phyloP scores from a whole-genome alignment of 2,113 vertebrate genomes.

The Morone saxatilis region DNA sequence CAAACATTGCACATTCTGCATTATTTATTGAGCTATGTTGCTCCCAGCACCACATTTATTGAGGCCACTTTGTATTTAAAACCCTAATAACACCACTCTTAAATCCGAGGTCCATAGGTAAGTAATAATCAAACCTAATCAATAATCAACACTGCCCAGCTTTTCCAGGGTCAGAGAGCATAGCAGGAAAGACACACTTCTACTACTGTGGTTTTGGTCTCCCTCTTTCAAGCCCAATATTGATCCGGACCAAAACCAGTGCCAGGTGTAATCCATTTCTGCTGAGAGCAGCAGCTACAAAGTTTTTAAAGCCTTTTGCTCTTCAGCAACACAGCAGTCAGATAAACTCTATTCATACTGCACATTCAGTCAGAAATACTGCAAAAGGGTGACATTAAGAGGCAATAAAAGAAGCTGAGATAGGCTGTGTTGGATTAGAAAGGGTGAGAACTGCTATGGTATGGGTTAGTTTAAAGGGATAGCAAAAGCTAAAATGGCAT shows the following conservation, averaged over 20 bases:
- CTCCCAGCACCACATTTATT: conserved; percentile 14
- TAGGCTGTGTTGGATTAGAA: conserved; percentile 42
- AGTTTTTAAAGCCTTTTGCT: conserved; percentile 39
- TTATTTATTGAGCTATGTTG: conserved; percentile 22
- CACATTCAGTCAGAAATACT: conserved; percentile 28
- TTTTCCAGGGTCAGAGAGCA: conserved; percentile 18
- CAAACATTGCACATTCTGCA: conserved; percentile 11
- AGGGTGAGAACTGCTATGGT: conserved; percentile 21
- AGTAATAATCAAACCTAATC: conserved; percentile 48
- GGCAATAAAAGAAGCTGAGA: conserved; percentile 45
- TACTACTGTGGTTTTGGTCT: neutral
- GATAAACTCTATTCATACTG: conserved; percentile 35
- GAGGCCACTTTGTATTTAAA: conserved; percentile 28
- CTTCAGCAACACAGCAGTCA: conserved; percentile 11
- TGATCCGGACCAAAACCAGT: conserved; percentile 34
- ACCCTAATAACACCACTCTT: conserved; percentile 24
- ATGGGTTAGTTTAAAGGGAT: conserved; percentile 45
- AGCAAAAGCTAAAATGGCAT: conserved; percentile 56
- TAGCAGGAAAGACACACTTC: neutral
- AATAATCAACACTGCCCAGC: conserved; percentile 28
- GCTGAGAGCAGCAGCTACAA: conserved; percentile 40
- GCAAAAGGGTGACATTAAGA: conserved; percentile 46
- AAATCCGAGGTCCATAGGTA: conserved; percentile 16
- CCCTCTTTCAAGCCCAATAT: conserved; percentile 29
- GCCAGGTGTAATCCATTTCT: conserved; percentile 57